These are phyloP conservation scores for Tipula lateralis DNA, from an alignment of 2,888 invertebrate species.

Conservation along the genomic window DNA sequence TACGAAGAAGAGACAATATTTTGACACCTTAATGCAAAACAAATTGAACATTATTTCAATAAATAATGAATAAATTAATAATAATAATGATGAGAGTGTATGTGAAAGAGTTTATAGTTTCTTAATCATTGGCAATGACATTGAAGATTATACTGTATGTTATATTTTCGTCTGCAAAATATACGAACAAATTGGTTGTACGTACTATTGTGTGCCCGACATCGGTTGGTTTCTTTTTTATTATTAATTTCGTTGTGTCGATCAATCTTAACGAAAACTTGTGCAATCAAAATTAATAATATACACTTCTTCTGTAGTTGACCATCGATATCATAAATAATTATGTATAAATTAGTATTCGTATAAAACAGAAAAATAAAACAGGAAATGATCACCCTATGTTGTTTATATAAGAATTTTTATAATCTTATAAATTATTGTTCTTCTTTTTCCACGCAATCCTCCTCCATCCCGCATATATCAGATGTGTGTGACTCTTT, in stretches of 20 bases:
- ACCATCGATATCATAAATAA: neutral
- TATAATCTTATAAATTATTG: neutral
- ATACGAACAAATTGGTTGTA: neutral
- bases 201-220: neutral
- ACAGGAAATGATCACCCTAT: neutral
- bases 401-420: conserved; percentile 25
- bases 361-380: neutral
- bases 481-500: conserved; percentile 26
- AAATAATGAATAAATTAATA: neutral
- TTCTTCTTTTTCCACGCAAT: neutral
- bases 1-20: neutral
- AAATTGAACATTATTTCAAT: neutral
- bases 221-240: neutral
- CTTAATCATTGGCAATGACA: neutral
- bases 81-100: neutral
- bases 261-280: neutral
- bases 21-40: neutral
- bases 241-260: neutral
- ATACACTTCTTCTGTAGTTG: neutral
- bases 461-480: conserved; percentile 29
- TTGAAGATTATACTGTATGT: neutral
- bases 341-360: neutral
- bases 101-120: neutral
- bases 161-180: neutral
- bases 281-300: neutral